Conservation (phyloP, 2,888 invertebrate genomes). For the Drosophila antonietae region DNA sequence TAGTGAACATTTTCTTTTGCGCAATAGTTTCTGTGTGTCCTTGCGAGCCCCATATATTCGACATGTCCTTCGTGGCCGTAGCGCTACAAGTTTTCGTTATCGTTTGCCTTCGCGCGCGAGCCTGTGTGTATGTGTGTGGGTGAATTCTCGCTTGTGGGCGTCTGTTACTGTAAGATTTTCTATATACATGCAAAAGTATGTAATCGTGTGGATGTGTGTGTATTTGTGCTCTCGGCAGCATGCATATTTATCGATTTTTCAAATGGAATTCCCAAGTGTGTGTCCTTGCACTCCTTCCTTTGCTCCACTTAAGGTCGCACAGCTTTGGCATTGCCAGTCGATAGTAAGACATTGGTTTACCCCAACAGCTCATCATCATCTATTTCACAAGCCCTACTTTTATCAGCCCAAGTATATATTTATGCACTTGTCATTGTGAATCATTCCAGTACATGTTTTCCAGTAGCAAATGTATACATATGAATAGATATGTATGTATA, state of each 20-base stretch:
- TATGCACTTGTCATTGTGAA: conserved; percentile 1
- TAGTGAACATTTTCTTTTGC: conserved; percentile 53
- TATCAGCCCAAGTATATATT: conserved; percentile 1
- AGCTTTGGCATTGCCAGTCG: conserved; percentile 23
- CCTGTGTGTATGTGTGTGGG: conserved; percentile 16
- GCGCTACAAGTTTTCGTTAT: conserved; percentile 73
- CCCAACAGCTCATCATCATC: not conserved
- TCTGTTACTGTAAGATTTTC: conserved; percentile 27
- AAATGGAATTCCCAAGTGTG: conserved; percentile 58
- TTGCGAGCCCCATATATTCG: conserved; percentile 41
- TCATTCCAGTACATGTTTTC: conserved; percentile 35
- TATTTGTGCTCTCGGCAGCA: conserved; percentile 40
- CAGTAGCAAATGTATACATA: conserved; percentile 13
- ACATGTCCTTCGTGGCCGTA: conserved; percentile 50
- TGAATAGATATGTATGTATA: not conserved
- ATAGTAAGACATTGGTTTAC: conserved; percentile 1
- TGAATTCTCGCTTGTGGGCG: conserved; percentile 17
- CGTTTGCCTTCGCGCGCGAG: conserved; percentile 35
- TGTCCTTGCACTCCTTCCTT: conserved; percentile 71
- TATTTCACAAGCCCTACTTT: not conserved
- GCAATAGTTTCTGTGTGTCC: conserved; percentile 62
- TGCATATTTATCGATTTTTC: conserved; percentile 76
- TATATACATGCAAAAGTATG: conserved; percentile 33
- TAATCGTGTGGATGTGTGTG: conserved; percentile 4
- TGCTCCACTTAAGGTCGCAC: conserved; percentile 43